Evolutionary conservation across 2,113 vertebrate genomes (phyloP), one percentile per base, ranked within the genome.

Genomic region (Eleginops maclovinus): DNA sequence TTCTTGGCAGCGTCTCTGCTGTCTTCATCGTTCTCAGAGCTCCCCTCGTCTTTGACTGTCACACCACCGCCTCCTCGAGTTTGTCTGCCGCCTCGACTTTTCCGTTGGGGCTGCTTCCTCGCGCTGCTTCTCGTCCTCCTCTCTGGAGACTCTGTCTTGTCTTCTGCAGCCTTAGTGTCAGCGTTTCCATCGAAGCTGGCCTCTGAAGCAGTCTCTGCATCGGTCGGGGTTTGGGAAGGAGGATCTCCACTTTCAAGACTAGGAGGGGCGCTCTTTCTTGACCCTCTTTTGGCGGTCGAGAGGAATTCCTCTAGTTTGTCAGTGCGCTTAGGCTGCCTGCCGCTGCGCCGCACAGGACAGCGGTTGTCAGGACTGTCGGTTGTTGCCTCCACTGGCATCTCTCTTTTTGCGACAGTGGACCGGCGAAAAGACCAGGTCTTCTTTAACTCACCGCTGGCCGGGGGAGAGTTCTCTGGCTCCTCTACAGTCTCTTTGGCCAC

Each of bases 221-320:
- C 98, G 0, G 97, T 98, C 4, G 93, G 96, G 0, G 96, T 95
- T 87, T 96, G 96, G 0, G 97, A 98, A 0, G 94, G 91, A 0
- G 95, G 92, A 59, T 99, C 98, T 0, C 96, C 94, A 43, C 96
- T 95, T 72, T 99, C 98, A 11, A 97, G 75, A 60, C 91, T 89
- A 0, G 91, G 82, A 0, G 96, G 93, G 1, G 87, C 87, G 0
- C 63, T 95, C 73, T 86, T 96, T 64, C 97, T 92, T 0, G 93
- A 93, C 1, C 70, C 85, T 81, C 98, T 94, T 31, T 95, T 98
- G 2, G 98, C 94, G 0, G 96, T 97, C 1, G 95, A 96, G 9
- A 99, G 95, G 75, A 99, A 99, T 83, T 99, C 98, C 55, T 99
- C 97, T 11, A 98, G 95, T 28, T 98, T 94, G 90, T 98, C 97